A percentile compares a stretch with the other conserved stretches of the same genome.
These are phyloP conservation scores for Dufourea novaeangliae DNA, from an alignment of 1,140 invertebrate species.

Conservation along the genomic window DNA sequence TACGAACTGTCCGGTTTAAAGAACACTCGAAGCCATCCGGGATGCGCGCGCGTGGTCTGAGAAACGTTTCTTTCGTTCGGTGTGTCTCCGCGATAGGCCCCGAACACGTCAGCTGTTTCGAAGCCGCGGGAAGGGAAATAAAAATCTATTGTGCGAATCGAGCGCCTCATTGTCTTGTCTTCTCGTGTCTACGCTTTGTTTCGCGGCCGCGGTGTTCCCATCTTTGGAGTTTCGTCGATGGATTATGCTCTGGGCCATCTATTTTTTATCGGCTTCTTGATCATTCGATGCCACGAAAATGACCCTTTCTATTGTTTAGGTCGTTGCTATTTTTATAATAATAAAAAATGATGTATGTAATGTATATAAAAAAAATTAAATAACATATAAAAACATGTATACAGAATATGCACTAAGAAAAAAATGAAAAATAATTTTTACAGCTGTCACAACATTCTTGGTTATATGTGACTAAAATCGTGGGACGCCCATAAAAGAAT, in stretches of 20 bases:
- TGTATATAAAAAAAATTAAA: no score
- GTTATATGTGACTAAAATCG: no score
- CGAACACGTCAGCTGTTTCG: neutral
- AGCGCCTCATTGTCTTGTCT: constrained; percentile 6
- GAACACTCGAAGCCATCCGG: constrained; percentile 9
- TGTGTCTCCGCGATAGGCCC: constrained; percentile 12
- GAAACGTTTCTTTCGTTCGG: constrained; percentile 17
- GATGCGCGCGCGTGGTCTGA: neutral
- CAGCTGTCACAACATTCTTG: no score
- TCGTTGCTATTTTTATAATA: no score
- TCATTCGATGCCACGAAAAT: neutral
- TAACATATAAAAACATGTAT: no score
- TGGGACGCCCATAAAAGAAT: no score
- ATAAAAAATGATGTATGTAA: no score
- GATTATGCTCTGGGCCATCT: neutral
- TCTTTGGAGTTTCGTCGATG: neutral
- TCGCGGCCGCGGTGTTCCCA: constrained; percentile 16
- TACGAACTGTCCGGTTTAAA: constrained; percentile 22
- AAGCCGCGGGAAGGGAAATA: constrained; percentile 35
- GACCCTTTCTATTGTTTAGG: no score
- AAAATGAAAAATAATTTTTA: no score
- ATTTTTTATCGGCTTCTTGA: neutral
- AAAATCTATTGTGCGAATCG: constrained; percentile 40
- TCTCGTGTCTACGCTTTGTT: constrained; percentile 19
- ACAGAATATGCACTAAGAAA: no score